These are phyloP conservation scores for Papilio elwesi DNA, from an alignment of 2,888 invertebrate genomes.

Conservation along the genomic window DNA sequence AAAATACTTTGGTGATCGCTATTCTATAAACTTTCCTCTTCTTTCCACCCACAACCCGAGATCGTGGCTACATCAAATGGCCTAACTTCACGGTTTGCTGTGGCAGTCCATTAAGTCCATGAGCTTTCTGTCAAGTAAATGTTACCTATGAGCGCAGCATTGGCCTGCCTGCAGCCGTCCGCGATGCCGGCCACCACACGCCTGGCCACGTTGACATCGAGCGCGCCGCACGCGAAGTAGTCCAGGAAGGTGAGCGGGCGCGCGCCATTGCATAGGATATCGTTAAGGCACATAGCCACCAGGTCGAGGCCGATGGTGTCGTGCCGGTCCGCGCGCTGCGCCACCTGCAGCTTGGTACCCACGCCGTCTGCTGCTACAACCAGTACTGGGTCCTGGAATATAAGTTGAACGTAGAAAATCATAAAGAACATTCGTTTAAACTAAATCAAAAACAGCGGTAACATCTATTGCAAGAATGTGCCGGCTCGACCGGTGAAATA, in stretches of 20 bases:
- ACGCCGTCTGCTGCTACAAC: conserved; percentile 99
- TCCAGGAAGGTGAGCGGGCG: conserved; percentile 98
- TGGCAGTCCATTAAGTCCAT: too few relatives aligned
- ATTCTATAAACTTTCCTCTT: too few relatives aligned
- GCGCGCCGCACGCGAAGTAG: conserved; percentile 95
- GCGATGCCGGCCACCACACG: conserved; percentile 91
- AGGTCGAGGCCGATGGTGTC: conserved; percentile 95
- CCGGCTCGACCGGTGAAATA: too few relatives aligned
- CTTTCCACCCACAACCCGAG: too few relatives aligned
- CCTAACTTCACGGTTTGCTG: too few relatives aligned
- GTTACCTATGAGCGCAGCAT: conserved; percentile 75
- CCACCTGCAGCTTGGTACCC: conserved; percentile 97
- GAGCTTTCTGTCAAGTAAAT: too few relatives aligned
- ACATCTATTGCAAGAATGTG: too few relatives aligned
- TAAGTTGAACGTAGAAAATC: too few relatives aligned
- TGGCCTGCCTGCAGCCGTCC: conserved; percentile 92
- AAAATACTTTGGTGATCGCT: too few relatives aligned
- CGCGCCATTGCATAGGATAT: conserved; percentile 97
- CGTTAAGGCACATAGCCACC: conserved; percentile 99
- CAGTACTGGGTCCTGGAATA: conserved; percentile 89
- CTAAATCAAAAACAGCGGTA: too few relatives aligned
- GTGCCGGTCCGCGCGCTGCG: conserved; percentile 90
- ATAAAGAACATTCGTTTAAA: too few relatives aligned
- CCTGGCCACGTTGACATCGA: conserved; percentile 88
- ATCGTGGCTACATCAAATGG: too few relatives aligned